Conservation (phyloP, 2,113 vertebrate species). For the Poicephalus gulielmi region DNA sequence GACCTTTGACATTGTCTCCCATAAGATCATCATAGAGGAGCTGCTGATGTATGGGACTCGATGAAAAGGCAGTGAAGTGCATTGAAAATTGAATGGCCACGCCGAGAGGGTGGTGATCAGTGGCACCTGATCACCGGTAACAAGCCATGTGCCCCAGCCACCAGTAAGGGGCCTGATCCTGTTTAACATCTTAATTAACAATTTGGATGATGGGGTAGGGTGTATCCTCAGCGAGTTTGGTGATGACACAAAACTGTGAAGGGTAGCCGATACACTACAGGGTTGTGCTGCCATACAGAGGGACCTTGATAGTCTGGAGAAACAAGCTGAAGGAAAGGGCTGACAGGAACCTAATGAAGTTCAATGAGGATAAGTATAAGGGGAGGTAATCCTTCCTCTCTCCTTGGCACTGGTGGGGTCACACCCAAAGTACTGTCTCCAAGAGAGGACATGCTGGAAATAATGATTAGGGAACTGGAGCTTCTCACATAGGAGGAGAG, state of each 20-base stretch:
- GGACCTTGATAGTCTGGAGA: not conserved
- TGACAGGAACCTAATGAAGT: not conserved
- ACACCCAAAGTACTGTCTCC: not conserved
- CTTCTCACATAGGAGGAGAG: not conserved
- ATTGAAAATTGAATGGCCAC: not conserved
- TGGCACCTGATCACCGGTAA: not conserved
- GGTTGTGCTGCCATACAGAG: not conserved
- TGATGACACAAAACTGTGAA: not conserved
- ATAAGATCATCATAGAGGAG: not conserved
- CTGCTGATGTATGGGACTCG: not conserved
- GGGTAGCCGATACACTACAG: not conserved
- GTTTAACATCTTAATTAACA: not conserved
- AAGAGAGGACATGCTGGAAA: not conserved
- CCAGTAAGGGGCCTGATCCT: not conserved
- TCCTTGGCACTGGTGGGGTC: not conserved
- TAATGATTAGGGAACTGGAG: not conserved
- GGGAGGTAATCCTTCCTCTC: not conserved
- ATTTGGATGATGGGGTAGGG: not conserved
- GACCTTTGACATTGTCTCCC: not conserved
- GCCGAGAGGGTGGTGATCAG: too few relatives aligned
- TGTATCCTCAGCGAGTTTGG: rapidly evolving
- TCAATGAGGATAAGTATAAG: not conserved
- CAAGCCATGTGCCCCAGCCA: rapidly evolving
- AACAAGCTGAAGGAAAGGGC: not conserved
- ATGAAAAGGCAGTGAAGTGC: not conserved